Percentiles rank a stretch among this genome's conserved stretches.
phyloP scores from a whole-genome alignment of 2,797 vertebrate genomes.

The Cyprinodon diabolis region DNA sequence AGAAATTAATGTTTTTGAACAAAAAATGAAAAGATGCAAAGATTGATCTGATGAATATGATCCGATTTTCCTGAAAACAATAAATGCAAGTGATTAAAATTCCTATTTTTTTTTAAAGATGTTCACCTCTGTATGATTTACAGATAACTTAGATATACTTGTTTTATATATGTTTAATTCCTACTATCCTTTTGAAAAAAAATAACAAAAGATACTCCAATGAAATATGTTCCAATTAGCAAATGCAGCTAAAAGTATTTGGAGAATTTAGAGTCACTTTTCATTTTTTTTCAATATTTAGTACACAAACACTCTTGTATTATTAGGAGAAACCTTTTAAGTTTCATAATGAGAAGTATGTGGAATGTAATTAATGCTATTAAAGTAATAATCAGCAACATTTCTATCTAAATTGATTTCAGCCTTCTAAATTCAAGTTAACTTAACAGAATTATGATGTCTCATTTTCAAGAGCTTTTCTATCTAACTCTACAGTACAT shows the following conservation, averaged over 20 bases:
- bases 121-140: not conserved
- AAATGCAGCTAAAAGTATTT: constrained; percentile 1
- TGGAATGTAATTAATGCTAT: constrained; percentile 24
- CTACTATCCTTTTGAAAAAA: not conserved
- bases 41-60: not conserved
- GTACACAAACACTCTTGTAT: constrained; percentile 1
- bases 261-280: constrained; percentile 6
- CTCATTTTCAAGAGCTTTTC: not conserved
- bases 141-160: not conserved
- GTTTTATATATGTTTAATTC: not conserved
- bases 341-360: constrained; percentile 6
- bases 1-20: not conserved
- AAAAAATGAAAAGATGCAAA: not conserved
- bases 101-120: not conserved
- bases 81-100: constrained; percentile 2
- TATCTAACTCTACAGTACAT: not conserved
- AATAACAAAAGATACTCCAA: not conserved
- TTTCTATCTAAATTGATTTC: constrained; percentile 24
- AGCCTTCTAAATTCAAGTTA: not conserved
- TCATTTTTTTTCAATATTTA: not conserved
- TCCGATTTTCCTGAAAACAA: not conserved
- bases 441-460: not conserved
- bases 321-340: not conserved
- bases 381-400: constrained; percentile 12
- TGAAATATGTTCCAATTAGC: constrained; percentile 15